Evolutionary conservation across 2,113 vertebrate genomes (phyloP), one percentile per base, ranked within the genome.

Genomic region (Lontra canadensis): DNA sequence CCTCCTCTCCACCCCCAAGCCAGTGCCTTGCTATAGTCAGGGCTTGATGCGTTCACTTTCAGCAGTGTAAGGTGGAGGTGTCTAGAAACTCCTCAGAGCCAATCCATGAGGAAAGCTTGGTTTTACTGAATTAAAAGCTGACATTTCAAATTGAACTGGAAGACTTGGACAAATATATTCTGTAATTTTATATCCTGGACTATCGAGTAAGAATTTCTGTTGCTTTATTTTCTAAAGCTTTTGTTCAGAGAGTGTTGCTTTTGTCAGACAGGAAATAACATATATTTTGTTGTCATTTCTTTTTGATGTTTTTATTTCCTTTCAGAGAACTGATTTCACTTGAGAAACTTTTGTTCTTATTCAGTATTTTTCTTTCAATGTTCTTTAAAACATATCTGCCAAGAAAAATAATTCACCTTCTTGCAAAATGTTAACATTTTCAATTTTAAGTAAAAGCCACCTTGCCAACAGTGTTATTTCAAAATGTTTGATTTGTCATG

Each of bases 401-500:
- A 96, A 97, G 59, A 80, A 97, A 97, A 95, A 94, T 84, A 97
- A 87, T 95, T 97, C 95, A 97, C 98, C 98, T 97, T 95, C 96
- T 96, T 96, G 88, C 73, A 97, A 97, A 97, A 97, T 97, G 96
- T 88, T 97, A 98, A 89, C 97, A 98, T 98, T 97, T 98, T 97
- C 81, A 94, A 97, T 97, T 98, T 97, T 96, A 94, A 97, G 96
- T 93, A 93, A 97, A 97, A 97, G 34, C 95, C 73, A 97, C 96
- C 98, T 98, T 96, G 88, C 96, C 96, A 97, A 80, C 94, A 97
- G 95, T 97, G 96, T 97, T 97, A 97, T 97, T 98, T 97, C 90
- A 88, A 95, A 97, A 95, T 6, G 89, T 98, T 98, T 97, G 98
- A 98, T 98, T 97, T 97, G 96, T 98, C 98, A 96, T 98, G 98